phyloP scores from a whole-genome alignment of 92 coral and sea anemone species.

The Plumapathes pennacea region DNA sequence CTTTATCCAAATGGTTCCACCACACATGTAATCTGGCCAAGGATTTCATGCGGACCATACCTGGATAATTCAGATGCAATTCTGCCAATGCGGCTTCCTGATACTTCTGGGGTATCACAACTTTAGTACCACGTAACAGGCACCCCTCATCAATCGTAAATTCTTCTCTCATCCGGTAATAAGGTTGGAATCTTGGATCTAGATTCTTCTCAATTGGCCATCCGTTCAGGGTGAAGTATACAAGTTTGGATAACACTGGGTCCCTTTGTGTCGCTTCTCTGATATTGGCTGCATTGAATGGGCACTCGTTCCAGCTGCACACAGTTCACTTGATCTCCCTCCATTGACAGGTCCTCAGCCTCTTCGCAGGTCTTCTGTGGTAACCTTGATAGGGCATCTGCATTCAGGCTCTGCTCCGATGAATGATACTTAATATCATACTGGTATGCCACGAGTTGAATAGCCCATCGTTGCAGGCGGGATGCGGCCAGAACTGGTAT shows the following conservation, averaged over 20 bases:
- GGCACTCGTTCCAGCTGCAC: conserved; percentile 18
- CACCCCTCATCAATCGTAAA: conserved; percentile 43
- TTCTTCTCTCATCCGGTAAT: conserved; percentile 31
- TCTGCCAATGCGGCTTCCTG: conserved; percentile 26
- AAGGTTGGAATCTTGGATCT: conserved; percentile 19
- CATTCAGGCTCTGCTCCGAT: conserved; percentile 39
- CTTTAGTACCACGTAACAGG: conserved; percentile 32
- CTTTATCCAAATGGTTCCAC: conserved; percentile 39
- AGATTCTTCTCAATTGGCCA: conserved; percentile 24
- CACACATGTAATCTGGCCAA: conserved; percentile 46
- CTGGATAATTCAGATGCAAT: conserved; percentile 40
- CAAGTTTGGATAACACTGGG: conserved; percentile 15
- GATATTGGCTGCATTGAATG: conserved; percentile 3
- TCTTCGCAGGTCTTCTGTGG: conserved; percentile 9
- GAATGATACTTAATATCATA: conserved; percentile 34
- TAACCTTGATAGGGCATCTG: conserved; percentile 32
- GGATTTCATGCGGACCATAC: conserved; percentile 60
- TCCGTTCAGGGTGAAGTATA: conserved; percentile 11
- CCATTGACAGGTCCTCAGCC: conserved; percentile 5
- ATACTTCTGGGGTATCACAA: conserved; percentile 28
- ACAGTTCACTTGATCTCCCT: conserved; percentile 26
- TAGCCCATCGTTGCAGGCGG: conserved; percentile 36
- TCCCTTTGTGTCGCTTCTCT: conserved; percentile 18
- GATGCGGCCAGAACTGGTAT: conserved; percentile 33
- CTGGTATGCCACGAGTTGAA: conserved; percentile 38